Conservation (phyloP, 2,113 vertebrate species). For the Ailurus styani region DNA sequence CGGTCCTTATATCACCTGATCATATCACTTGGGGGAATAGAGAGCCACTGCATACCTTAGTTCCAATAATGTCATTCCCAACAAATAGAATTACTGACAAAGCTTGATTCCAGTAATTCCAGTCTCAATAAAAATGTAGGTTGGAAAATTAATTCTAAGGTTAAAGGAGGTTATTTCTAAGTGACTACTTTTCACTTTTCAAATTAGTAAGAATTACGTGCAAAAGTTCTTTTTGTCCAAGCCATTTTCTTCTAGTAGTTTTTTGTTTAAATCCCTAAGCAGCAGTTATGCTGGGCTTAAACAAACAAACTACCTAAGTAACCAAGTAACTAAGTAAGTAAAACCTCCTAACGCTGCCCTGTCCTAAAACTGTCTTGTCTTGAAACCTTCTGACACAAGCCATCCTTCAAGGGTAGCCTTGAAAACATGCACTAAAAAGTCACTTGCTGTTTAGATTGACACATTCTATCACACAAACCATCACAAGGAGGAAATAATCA, state of each 20-base stretch:
- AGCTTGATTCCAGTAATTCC: constrained; percentile 7
- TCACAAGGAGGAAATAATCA: constrained; percentile 66
- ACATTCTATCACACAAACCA: constrained; percentile 62
- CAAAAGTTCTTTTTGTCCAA: constrained; percentile 71
- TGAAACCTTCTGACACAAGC: constrained; percentile 58
- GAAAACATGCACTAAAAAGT: constrained; percentile 39
- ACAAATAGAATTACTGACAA: not conserved
- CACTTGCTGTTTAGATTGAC: constrained; percentile 67
- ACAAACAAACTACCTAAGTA: not conserved
- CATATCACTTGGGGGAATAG: not conserved
- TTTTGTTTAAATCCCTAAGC: constrained; percentile 65
- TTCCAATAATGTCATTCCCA: constrained; percentile 40
- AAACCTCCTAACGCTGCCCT: constrained; percentile 68
- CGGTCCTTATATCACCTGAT: not conserved
- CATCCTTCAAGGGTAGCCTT: constrained; percentile 61
- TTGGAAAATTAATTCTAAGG: constrained; percentile 47
- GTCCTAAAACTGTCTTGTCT: constrained; percentile 52
- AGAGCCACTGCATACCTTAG: not conserved
- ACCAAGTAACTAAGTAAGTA: not conserved
- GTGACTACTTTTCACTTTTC: constrained; percentile 58
- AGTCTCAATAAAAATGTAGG: constrained; percentile 40
- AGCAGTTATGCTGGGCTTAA: constrained; percentile 56
- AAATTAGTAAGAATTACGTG: constrained; percentile 74
- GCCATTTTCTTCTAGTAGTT: constrained; percentile 63
- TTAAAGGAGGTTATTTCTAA: constrained; percentile 58